Evolutionary conservation across 2,888 invertebrate genomes (phyloP), one percentile per base, ranked within the genome.

Genomic region (Acleris sparsana): DNA sequence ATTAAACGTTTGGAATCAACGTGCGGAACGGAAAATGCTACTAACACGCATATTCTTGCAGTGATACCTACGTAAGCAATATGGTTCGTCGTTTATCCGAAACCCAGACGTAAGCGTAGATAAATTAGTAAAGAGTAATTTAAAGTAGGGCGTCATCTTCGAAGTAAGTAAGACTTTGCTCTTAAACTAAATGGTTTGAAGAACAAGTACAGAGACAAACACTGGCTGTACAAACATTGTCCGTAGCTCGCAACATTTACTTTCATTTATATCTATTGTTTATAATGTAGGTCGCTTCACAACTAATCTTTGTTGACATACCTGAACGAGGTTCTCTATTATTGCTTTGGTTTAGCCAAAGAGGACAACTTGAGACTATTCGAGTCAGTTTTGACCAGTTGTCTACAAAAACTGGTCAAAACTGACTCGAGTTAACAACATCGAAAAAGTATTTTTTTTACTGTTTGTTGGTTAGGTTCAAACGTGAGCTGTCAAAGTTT

Each of bases 221-320:
- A 66, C 66, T 66, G 62, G 62, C 60, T 55, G 49, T 52, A 48
- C 57, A 62, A 66, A 66, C 57, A 49, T 62, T 66, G 61, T 57
- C 22, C 44, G 17, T 7, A 20, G 56, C 56, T 17, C 52, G 61
- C 62, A 33, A 44, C 60, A 57, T 53, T 66, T 62, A 66, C 61
- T 66, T 61, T 66, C 52, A 52, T 66, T 58, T 57, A 56, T 66
- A 48, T 65, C 65, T 57, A 62, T 66, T 66, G 66, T 62, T 56
- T 62, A n/a, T 62, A 56, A 66, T 62, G 56, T 62, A 53, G 62
- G 66, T 62, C 62, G 53, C 53, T 66, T 56, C 46, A 57, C 57
- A 48, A 48, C 25, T 62, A 53, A 62, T 62, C 52, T 53, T 57
- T 66, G 62, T 66, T 62, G 49, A 61, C 60, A 46, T 51, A 56